These are phyloP conservation scores for Hypselothyrea guttata DNA, from an alignment of 2,888 invertebrate genomes.

Conservation along the genomic window DNA sequence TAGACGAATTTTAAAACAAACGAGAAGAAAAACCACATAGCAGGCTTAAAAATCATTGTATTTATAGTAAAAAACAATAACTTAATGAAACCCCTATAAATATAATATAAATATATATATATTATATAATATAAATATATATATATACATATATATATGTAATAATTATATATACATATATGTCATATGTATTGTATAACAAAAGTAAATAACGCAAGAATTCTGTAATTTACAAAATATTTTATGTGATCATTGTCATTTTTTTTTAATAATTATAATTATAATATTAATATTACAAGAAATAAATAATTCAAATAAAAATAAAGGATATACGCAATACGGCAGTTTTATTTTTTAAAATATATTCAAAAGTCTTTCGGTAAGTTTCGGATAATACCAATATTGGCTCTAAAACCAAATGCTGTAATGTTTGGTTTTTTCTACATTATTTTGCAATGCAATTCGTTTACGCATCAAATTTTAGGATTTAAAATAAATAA, in stretches of 20 bases:
- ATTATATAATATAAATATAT: conserved; percentile 22
- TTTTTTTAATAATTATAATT: conserved; percentile 36
- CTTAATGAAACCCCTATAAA: conserved; percentile 14
- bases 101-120: conserved; percentile 31
- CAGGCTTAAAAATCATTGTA: conserved; percentile 68
- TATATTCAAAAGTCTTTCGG: too few species aligned
- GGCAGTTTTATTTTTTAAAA: conserved; percentile 24
- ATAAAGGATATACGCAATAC: conserved; percentile 68
- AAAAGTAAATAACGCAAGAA: conserved; percentile 35
- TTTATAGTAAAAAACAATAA: conserved; percentile 31
- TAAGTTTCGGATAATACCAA: too few species aligned
- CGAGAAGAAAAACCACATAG: conserved; percentile 38
- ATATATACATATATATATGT: conserved; percentile 38
- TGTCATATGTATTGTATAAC: conserved; percentile 72
- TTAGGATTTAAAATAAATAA: too few species aligned
- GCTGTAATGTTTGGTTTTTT: too few species aligned
- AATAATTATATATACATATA: conserved; percentile 56
- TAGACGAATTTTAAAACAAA: conserved; percentile 72
- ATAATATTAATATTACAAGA: conserved; percentile 67
- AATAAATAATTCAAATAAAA: conserved; percentile 76
- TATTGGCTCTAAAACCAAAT: too few species aligned
- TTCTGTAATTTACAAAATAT: conserved; percentile 77
- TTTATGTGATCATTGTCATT: conserved; percentile 77
- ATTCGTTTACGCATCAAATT: too few species aligned
- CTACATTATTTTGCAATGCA: too few species aligned